These are phyloP conservation scores for Sitta carolinensis DNA, from an alignment of 2,797 vertebrate species.

Conservation along the genomic window DNA sequence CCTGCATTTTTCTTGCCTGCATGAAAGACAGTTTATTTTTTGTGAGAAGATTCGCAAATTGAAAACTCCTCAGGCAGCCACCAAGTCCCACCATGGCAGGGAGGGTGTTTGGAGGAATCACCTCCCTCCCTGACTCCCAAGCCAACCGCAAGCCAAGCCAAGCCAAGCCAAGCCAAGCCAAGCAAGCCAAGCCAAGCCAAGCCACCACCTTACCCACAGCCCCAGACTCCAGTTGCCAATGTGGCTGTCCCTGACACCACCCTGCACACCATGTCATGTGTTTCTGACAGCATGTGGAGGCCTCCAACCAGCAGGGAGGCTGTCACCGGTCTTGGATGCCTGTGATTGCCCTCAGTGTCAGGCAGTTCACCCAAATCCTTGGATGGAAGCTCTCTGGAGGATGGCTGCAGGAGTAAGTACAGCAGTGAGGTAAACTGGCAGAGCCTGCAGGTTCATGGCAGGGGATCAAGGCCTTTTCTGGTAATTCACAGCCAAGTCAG, in stretches of 20 bases:
- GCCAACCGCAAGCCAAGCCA: neutral
- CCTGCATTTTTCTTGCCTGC: neutral
- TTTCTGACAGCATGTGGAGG: neutral
- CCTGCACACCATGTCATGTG: fast-evolving
- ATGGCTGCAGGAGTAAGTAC: neutral
- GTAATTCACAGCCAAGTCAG: neutral
- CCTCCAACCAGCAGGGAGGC: neutral
- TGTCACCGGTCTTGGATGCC: neutral
- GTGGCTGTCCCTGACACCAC: neutral
- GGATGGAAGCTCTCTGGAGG: neutral
- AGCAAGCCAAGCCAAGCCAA: neutral
- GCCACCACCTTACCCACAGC: neutral
- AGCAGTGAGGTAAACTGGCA: neutral
- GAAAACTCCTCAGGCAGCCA: neutral
- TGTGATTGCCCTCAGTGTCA: neutral
- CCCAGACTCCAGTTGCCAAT: neutral
- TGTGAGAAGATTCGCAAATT: neutral
- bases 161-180: too few species aligned
- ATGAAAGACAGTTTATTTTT: neutral
- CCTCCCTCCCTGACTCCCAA: neutral
- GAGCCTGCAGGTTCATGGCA: neutral
- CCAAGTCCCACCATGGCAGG: too few species aligned
- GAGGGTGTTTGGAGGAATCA: neutral
- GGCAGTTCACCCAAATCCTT: neutral
- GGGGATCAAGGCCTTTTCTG: neutral